Base-by-base conservation (phyloP, 2,888 invertebrate species). In the Acanthosepion pharaonis region DNA sequence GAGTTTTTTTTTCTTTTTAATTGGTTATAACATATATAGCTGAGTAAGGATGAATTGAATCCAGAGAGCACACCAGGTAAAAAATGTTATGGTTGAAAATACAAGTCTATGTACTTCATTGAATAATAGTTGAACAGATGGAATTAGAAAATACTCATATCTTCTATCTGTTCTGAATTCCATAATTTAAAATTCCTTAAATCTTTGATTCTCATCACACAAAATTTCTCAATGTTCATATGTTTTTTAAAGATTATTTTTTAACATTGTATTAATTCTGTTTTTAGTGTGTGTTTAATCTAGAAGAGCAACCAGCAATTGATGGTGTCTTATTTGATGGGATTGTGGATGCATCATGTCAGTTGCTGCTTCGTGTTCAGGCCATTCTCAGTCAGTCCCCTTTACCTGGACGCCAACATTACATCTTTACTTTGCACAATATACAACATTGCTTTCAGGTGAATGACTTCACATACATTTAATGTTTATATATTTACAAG, bases 401-500 rank as follows among this genome's bases (percentile, higher is more conserved):
- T 20, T 96, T 97, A 95, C 97, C 97, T 42, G 97, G 97, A 51
- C 95, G 97, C 95, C 95, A 96, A 94, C 97, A 97, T 95, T 97
- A 97, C 95, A 96, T 97, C 94, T 97, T 97, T 95, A 97, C 97
- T 92, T 95, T 97, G 93, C 97, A 96, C 94, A 97, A 97, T 95
- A 95, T 97, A 92, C 97, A 97, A 94, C 97, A 96, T 53, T 97
- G 97, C 94, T 97, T 97, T 96, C 97, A 97, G 97, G 97, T 97
- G 95, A 78, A 11, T 15, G 9, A 8, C 9, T 78, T 78, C 23
- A 15, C 15, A n/a, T n/a, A 3, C 23, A 23, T 59, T 23, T 59
- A 23, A 59, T 59, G 23, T 23, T 23, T 23, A 23, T 59, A 59
- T 59, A 23, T 20, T 20, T 42, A 23, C 20, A 59, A 5, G 20